Base-by-base conservation (phyloP, 2,797 vertebrate genomes). In the Urosaurus nigricauda region DNA sequence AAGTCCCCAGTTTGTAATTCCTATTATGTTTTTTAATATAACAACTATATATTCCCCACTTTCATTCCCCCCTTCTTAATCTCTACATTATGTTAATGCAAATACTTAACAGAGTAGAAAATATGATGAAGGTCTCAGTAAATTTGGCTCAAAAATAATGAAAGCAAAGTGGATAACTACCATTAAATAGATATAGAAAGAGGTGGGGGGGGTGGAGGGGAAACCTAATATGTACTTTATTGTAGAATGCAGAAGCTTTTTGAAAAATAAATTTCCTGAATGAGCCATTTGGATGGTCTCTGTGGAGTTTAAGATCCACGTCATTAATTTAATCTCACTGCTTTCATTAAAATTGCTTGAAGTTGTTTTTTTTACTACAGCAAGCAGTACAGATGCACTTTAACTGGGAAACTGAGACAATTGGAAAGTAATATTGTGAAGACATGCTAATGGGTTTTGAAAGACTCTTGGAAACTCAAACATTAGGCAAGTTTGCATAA, bases 291-390 rank as follows among this genome's bases (percentile, higher is more conserved):
- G 86, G 89, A 74, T 71, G 56, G 35, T 81, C 77, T 93, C 86
- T 85, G 83, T 85, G 53, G n/a, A 35, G 84, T 93, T 3, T 75
- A 83, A 87, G 90, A n/a, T 75, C 8, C 79, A 88, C 89, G 87
- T 91, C 88, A 29, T 93, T 93, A 93, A 92, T 0, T 93, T 90
- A 88, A 85, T 92, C 91, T 88, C 74, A 88, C 68, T 84, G 89
- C 79, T 74, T 92, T 79, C 53, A 29, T 77, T 90, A 91, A 90
- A 83, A 79, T 4, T 4, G 88, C 0, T 40, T 3, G 13, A 0
- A 16, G 65, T 35, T 78, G 47, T 51, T 51, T 5, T 80, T 80
- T 88, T 83, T 1, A 0, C 56, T 83, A 13, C 21, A 26, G 0
- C 0, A 0, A 35, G 7, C 6, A 2, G 80, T 43, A 81, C 81